Percentiles rank a stretch among this genome's conserved stretches.
These are phyloP conservation scores for Spicauda simplicius DNA, from an alignment of 2,888 invertebrate genomes.

Conservation along the genomic window DNA sequence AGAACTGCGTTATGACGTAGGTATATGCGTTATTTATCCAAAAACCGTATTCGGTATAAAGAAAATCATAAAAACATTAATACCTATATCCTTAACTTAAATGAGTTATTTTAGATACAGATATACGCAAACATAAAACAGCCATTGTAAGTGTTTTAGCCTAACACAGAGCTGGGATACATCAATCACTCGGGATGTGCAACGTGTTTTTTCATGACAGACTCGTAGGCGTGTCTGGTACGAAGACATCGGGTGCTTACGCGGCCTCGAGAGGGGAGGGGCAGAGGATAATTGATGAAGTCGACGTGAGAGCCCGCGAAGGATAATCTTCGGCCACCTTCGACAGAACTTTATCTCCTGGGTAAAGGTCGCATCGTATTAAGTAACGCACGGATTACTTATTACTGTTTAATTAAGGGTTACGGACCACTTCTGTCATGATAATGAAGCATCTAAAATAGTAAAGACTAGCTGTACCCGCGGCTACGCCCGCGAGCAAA, in stretches of 20 bases:
- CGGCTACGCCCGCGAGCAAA: too few species aligned
- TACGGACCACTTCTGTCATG: background rate
- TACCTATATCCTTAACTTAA: too few species aligned
- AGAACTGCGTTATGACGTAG: too few species aligned
- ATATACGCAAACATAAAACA: slow-evolving; percentile 40
- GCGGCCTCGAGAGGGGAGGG: slow-evolving; percentile 41
- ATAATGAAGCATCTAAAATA: too few species aligned
- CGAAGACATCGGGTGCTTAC: slow-evolving; percentile 47
- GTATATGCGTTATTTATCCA: too few species aligned
- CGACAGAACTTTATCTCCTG: slow-evolving; percentile 29
- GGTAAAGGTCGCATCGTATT: slow-evolving; percentile 27
- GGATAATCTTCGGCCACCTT: slow-evolving; percentile 57
- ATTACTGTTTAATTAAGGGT: slow-evolving; percentile 1
- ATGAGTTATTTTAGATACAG: background rate
- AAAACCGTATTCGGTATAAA: too few species aligned
- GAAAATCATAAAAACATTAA: too few species aligned
- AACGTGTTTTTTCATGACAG: slow-evolving; percentile 44
- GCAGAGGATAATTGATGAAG: slow-evolving; percentile 72
- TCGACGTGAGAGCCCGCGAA: slow-evolving; percentile 62
- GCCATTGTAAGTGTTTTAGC: slow-evolving; percentile 43
- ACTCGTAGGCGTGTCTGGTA: slow-evolving; percentile 54
- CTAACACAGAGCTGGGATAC: slow-evolving; percentile 11
- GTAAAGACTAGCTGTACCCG: too few species aligned
- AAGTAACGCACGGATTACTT: slow-evolving; percentile 6
- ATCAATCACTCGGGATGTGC: slow-evolving; percentile 40